phyloP scores from a whole-genome alignment of 2,797 vertebrate genomes.

The Sciurus vulgaris region DNA sequence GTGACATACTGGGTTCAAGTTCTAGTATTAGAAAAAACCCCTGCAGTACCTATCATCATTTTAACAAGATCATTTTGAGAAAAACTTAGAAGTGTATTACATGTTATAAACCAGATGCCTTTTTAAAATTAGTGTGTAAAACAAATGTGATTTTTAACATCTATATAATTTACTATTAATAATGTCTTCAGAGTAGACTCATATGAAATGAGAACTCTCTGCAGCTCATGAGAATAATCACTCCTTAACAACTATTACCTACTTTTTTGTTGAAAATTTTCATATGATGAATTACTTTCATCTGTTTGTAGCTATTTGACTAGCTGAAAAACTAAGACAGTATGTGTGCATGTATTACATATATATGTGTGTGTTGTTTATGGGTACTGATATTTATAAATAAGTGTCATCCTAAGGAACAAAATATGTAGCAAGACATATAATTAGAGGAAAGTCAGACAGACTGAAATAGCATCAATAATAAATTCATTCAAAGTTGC shows the following conservation, averaged over 20 bases:
- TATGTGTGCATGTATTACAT: neutral
- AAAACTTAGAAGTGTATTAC: constrained; percentile 7
- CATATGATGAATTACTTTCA: constrained; percentile 34
- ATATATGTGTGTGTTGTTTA: neutral
- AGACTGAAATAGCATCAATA: constrained; percentile 28
- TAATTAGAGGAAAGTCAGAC: neutral
- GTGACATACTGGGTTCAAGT: neutral
- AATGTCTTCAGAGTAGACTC: neutral
- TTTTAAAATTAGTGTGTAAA: constrained; percentile 43
- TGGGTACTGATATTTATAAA: neutral
- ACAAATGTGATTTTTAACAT: constrained; percentile 49
- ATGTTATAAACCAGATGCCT: neutral
- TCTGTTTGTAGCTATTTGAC: constrained; percentile 12
- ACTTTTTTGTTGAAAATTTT: neutral
- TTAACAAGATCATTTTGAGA: constrained; percentile 58
- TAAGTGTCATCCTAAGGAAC: neutral
- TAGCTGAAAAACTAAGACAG: neutral
- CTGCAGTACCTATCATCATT: neutral
- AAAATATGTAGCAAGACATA: constrained; percentile 7
- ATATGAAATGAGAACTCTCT: neutral
- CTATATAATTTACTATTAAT: constrained; percentile 28
- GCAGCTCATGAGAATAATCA: constrained; percentile 23
- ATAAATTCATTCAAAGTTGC: constrained; percentile 54
- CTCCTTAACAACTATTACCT: neutral
- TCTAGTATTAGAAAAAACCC: neutral